phyloP scores from a whole-genome alignment of 2,797 vertebrate genomes.

The Oryzias dopingdopingensis region DNA sequence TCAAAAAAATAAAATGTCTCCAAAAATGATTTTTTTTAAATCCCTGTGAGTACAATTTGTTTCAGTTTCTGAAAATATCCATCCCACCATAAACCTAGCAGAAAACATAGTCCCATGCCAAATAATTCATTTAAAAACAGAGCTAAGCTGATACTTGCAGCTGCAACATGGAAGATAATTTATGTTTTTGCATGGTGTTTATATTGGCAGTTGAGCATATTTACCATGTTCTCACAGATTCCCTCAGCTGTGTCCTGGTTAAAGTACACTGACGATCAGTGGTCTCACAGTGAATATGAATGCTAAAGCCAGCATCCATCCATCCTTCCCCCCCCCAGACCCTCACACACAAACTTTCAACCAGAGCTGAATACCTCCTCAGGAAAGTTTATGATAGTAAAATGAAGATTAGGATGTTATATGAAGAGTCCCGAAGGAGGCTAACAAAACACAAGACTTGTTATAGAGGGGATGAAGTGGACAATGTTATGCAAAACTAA shows the following conservation, averaged over 20 bases:
- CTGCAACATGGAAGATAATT: slow-evolving; percentile 12
- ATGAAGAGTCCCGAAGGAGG: slow-evolving; percentile 51
- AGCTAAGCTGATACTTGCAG: slow-evolving; percentile 17
- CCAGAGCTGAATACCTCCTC: slow-evolving; percentile 31
- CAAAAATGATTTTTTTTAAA: not conserved
- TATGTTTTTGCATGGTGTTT: slow-evolving; percentile 43
- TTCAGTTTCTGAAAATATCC: slow-evolving; percentile 12
- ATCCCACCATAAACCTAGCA: slow-evolving; percentile 7
- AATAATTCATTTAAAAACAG: slow-evolving; percentile 18
- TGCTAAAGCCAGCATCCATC: slow-evolving; percentile 31
- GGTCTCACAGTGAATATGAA: slow-evolving; percentile 29
- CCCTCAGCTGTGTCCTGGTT: slow-evolving; percentile 20
- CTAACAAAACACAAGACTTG: slow-evolving; percentile 62
- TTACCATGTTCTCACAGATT: slow-evolving; percentile 35
- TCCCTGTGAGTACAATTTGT: not conserved
- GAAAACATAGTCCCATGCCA: slow-evolving; percentile 6
- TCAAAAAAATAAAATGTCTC: no score
- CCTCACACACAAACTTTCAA: slow-evolving; percentile 36
- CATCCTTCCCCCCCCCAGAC: slow-evolving; percentile 7
- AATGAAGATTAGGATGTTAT: slow-evolving; percentile 61
- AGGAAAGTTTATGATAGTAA: slow-evolving; percentile 45
- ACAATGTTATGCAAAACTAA: slow-evolving; percentile 43
- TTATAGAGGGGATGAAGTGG: slow-evolving; percentile 40
- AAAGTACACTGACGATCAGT: slow-evolving; percentile 27
- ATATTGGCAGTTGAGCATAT: slow-evolving; percentile 36